A percentile compares a stretch with the other conserved stretches of the same genome.
These are phyloP conservation scores for Mus spretus DNA, from an alignment of 2,797 vertebrate genomes.

Conservation along the genomic window DNA sequence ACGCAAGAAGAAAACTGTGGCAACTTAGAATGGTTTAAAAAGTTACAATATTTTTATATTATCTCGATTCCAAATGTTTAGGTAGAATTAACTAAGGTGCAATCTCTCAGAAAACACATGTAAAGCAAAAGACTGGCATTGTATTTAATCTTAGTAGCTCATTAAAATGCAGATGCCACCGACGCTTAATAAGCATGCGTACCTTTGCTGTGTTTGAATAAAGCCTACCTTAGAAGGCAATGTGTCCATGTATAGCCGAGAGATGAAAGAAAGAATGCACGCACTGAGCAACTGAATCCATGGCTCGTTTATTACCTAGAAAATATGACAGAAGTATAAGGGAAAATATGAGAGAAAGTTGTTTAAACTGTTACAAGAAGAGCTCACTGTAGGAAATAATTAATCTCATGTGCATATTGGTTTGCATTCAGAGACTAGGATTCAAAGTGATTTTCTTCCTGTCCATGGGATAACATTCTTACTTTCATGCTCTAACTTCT, in stretches of 20 bases:
- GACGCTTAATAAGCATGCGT: background rate
- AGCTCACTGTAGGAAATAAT: background rate
- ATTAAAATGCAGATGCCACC: background rate
- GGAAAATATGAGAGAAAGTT: conserved; percentile 27
- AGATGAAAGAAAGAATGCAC: background rate
- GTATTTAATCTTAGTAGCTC: conserved; percentile 38
- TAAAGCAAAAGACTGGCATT: background rate
- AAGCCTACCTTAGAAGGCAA: background rate
- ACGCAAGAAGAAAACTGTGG: conserved; percentile 12
- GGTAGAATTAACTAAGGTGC: background rate
- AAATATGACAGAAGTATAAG: conserved; percentile 35
- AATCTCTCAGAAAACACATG: background rate
- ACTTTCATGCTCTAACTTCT: background rate
- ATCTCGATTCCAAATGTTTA: background rate
- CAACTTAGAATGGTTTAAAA: background rate
- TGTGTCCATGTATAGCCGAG: background rate
- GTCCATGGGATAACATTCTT: background rate
- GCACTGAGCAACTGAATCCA: background rate
- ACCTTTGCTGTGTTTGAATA: background rate
- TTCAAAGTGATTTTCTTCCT: background rate
- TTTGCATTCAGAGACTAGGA: background rate
- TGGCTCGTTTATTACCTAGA: background rate
- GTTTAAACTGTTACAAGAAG: background rate
- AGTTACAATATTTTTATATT: conserved; percentile 19
- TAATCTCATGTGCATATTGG: background rate